phyloP scores from a whole-genome alignment of 2,797 vertebrate genomes.

The Melanotaenia trifasciata region DNA sequence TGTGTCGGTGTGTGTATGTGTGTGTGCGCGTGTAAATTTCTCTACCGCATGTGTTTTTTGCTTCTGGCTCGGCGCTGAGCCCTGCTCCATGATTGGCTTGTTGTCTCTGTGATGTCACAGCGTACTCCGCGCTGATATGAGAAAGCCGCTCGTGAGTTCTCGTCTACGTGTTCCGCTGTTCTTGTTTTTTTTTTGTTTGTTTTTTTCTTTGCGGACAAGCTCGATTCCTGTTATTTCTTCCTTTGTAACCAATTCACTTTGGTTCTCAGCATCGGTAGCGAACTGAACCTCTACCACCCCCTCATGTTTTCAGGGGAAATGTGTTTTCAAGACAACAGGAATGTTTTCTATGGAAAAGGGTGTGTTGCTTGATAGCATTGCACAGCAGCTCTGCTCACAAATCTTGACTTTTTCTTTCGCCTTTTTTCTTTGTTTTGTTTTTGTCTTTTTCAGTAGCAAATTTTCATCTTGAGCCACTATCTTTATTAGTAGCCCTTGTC shows the following conservation, averaged over 20 bases:
- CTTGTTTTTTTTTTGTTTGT: constrained; percentile 42
- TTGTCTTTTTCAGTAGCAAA: constrained; percentile 52
- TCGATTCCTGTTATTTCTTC: constrained; percentile 53
- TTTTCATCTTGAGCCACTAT: constrained; percentile 31
- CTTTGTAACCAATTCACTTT: constrained; percentile 37
- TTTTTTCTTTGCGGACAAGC: constrained; percentile 54
- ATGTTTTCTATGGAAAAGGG: constrained; percentile 49
- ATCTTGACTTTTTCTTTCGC: constrained; percentile 40
- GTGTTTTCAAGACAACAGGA: constrained; percentile 54
- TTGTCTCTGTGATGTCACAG: constrained; percentile 72
- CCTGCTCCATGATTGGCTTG: constrained; percentile 66
- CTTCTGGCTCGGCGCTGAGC: constrained; percentile 76
- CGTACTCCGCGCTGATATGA: constrained; percentile 71
- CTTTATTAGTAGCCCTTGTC: constrained; percentile 62
- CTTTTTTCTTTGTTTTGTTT: constrained; percentile 31
- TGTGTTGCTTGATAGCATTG: constrained; percentile 45
- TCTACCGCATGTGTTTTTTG: constrained; percentile 81
- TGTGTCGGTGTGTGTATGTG: constrained; percentile 73
- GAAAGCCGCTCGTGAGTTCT: constrained; percentile 63
- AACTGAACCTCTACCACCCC: constrained; percentile 27
- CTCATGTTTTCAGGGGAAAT: constrained; percentile 35
- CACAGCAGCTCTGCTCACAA: constrained; percentile 61
- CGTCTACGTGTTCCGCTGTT: constrained; percentile 56
- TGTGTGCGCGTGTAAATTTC: constrained; percentile 66
- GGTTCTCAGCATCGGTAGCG: constrained; percentile 27